Conservation (phyloP, 2,113 vertebrate genomes). For the Sturnira hondurensis region DNA sequence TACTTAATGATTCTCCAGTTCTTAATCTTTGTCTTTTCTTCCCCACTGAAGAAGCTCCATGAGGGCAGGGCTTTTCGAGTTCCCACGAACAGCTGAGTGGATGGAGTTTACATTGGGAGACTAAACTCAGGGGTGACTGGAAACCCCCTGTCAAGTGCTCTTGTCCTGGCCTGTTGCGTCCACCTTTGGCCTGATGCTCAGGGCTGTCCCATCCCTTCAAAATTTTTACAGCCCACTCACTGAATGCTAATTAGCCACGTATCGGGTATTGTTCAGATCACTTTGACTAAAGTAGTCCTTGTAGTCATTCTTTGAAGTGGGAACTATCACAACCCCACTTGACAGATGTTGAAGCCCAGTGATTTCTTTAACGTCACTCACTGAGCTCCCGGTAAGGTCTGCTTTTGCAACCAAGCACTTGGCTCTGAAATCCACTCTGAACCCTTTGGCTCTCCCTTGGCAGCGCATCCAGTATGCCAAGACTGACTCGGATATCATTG, state of each 20-base stretch:
- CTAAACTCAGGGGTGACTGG: neutral
- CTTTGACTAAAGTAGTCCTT: neutral
- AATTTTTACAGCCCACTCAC: neutral
- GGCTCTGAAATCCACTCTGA: neutral
- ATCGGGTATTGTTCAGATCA: neutral
- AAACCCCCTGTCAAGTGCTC: neutral
- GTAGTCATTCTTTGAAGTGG: neutral
- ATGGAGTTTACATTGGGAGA: neutral
- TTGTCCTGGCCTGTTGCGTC: neutral
- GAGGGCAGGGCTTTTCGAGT: neutral
- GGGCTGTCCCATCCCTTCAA: neutral
- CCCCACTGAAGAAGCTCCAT: neutral
- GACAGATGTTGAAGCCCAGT: neutral
- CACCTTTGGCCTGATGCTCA: neutral
- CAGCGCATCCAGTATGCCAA: conserved; percentile 93
- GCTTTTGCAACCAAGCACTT: neutral
- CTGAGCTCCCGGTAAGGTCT: neutral
- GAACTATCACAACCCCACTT: neutral
- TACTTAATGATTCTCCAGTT: neutral
- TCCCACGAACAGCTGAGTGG: rapidly evolving
- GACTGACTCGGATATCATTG: conserved; percentile 91
- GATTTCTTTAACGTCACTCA: neutral
- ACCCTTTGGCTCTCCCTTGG: neutral
- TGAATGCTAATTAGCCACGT: neutral
- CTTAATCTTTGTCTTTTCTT: neutral